Evolutionary conservation across 2,797 vertebrate genomes (phyloP), one percentile per base, ranked within the genome.

Genomic region (Antrozous pallidus): DNA sequence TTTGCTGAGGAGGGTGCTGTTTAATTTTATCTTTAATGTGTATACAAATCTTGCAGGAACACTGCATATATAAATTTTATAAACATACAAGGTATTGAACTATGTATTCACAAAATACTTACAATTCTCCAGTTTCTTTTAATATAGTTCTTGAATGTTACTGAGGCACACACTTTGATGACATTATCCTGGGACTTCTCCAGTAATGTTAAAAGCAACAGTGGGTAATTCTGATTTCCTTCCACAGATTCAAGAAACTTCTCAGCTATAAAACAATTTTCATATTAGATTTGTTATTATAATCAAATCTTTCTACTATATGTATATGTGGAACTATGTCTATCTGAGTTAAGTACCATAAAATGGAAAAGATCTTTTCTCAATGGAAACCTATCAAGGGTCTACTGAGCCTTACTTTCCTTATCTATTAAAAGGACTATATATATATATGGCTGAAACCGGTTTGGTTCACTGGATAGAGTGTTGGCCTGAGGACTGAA

Each of bases 121-220:
- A 99, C 99, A 97, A 99, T 98, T 97, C 99, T 99, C 99, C 99
- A 99, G 98, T 99, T 99, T 98, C 99, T 99, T 98, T 99, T 99
- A 96, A 99, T 99, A 96, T 99, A 99, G 96, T 99, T 99, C 98
- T 99, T 99, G 98, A 99, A 99, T 0, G 99, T 99, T 87, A 99
- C 99, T 71, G 99, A 99, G 40, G 99, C 98, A 97, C 99, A 99
- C 56, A 99, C 99, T 92, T 99, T 99, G 93, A 99, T 99, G 93
- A 99, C 99, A 38, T 98, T 99, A 96, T 99, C 99, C 96, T 99
- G 99, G 40, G 99, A 99, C 95, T 99, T 99, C 97, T 99, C 99
- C 97, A 99, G 97, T 81, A 99, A 97, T 0, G 99, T 99, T 95
- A 99, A 98, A 12, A 99, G 98, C 83, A 99, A 97, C 88, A 99